Conservation (phyloP, 2,797 vertebrate species). For the Acridotheres tristis region DNA sequence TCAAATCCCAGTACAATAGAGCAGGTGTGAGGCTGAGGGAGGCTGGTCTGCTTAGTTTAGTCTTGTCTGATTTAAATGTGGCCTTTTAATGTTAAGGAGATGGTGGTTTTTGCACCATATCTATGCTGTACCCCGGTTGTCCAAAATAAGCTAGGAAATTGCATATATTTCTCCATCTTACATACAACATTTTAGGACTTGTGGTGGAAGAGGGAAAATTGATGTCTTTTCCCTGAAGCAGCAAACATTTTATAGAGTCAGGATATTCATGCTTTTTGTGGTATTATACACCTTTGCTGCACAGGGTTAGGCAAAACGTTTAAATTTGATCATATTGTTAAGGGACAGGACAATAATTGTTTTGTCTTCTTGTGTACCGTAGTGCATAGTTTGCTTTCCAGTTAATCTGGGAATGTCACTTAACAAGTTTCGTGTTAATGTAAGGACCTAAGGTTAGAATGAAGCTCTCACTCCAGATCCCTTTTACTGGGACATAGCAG, state of each 20-base stretch:
- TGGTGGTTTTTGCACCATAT: background rate
- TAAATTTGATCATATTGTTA: background rate
- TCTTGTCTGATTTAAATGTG: background rate
- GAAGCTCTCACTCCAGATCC: background rate
- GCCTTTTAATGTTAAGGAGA: background rate
- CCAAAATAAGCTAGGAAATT: background rate
- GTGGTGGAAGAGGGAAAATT: background rate
- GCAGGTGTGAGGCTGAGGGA: background rate
- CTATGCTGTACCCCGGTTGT: background rate
- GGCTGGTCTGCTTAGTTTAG: background rate
- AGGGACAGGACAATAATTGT: background rate
- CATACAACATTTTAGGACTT: background rate
- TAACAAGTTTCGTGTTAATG: slow-evolving; percentile 14
- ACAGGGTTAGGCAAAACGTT: background rate
- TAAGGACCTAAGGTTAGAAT: background rate
- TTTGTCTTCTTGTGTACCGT: background rate
- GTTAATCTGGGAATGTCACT: slow-evolving; percentile 40
- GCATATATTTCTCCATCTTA: background rate
- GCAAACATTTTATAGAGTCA: background rate
- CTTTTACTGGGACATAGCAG: background rate
- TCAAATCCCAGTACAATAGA: background rate
- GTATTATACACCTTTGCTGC: background rate
- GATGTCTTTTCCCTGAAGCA: background rate
- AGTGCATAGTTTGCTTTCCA: background rate
- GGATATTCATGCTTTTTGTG: background rate